Evolutionary conservation across 2,888 invertebrate genomes (phyloP).

Genomic region (Drosophila longiperda): DNA sequence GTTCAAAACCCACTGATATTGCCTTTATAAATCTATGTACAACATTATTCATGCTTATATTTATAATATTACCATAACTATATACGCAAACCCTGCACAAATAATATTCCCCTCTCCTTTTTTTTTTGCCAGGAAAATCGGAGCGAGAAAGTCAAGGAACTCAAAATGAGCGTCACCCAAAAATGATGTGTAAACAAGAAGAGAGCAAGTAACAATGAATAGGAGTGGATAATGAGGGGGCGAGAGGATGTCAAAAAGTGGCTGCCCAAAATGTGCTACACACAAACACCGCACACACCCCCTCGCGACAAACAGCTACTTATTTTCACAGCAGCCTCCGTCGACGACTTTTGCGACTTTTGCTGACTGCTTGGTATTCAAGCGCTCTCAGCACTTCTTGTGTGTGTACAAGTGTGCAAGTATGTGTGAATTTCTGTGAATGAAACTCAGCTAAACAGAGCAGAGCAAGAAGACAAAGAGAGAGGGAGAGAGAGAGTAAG

Average conservation of each 20-base stretch:
- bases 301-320: neutral
- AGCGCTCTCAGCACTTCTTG: constrained; percentile 50
- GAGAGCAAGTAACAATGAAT: neutral
- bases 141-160: constrained; percentile 78
- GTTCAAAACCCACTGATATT: neutral
- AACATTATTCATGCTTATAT: constrained; percentile 3
- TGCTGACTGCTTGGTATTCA: constrained; percentile 68
- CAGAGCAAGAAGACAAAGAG: neutral
- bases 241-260: constrained; percentile 29
- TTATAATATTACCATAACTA: constrained; percentile 1
- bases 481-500: constrained; percentile 29
- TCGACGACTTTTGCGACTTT: constrained; percentile 53
- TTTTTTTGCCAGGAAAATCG: constrained; percentile 30
- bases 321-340: constrained; percentile 25
- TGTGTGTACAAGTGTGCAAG: constrained; percentile 34
- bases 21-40: constrained; percentile 1
- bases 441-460: constrained; percentile 45
- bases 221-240: neutral
- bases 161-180: constrained; percentile 58
- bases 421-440: constrained; percentile 53
- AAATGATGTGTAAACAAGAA: constrained; percentile 68
- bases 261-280: constrained; percentile 26
- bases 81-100: constrained; percentile 5
- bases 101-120: neutral
- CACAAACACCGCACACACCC: constrained; percentile 11